These are phyloP conservation scores for Carterocephalus palaemon DNA, from an alignment of 2,888 invertebrate genomes.

Conservation along the genomic window DNA sequence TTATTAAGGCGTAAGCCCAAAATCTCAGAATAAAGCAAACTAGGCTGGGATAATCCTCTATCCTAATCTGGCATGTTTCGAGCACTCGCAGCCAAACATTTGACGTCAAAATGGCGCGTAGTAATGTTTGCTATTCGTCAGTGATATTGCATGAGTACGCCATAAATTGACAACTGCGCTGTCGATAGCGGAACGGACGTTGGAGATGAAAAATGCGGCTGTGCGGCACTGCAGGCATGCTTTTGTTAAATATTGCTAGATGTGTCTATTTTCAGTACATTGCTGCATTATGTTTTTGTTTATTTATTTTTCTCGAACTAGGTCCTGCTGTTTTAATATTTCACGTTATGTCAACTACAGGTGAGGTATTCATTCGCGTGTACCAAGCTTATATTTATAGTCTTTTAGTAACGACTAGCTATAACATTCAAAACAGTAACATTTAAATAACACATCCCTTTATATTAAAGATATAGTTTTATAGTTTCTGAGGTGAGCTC, in stretches of 20 bases:
- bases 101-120: constrained; percentile 22
- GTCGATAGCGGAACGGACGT: constrained; percentile 41
- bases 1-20: too few relatives aligned
- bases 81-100: background rate
- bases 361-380: too few relatives aligned
- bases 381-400: too few relatives aligned
- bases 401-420: too few relatives aligned
- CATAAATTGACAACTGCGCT: constrained; percentile 40
- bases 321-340: too few relatives aligned
- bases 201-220: constrained; percentile 41
- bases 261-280: constrained; percentile 9
- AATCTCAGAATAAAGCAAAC: constrained; percentile 4
- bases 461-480: too few relatives aligned
- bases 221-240: constrained; percentile 21
- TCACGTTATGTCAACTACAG: too few relatives aligned
- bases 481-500: too few relatives aligned
- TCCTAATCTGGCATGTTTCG: constrained; percentile 3
- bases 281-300: too few relatives aligned
- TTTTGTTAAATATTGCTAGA: constrained; percentile 3
- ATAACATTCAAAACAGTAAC: too few relatives aligned
- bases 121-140: constrained; percentile 34
- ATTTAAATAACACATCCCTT: too few relatives aligned
- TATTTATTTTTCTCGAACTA: too few relatives aligned
- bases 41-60: background rate
- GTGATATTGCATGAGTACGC: constrained; percentile 30